Base-by-base conservation (phyloP, 1,140 invertebrate species). In the Drosophila mauritiana region DNA sequence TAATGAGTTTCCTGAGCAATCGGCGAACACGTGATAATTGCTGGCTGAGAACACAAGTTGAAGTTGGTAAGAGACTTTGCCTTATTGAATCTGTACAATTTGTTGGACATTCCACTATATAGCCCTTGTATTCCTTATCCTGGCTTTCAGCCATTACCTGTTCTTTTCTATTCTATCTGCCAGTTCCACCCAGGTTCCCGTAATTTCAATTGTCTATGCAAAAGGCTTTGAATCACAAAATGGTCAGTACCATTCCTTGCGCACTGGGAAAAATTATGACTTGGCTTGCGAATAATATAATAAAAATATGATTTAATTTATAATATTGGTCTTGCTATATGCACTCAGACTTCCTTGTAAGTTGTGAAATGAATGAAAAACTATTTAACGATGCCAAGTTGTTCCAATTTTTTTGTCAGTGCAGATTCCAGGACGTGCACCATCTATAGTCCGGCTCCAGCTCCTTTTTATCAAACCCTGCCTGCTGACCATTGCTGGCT, bases 141-240 rank as follows among this genome's bases (percentile, higher is more conserved):
- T 22, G 4, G 10, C n/a, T n/a, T 27, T 42, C 25, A 27, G 25
- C 34, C 39, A 52, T 39, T 72, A 59, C 67, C 69, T 73, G 54
- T 70, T 37, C 22, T 15, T 12, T 34, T 34, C n/a, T 36, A 13
- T 39, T 51, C n/a, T 36, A 62, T 37, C 54, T 51, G 36, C 36
- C 51, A 40, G 25, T n/a, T 12, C 22, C 48, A 36, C 13, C n/a
- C 48, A 10, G n/a, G 10, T 25, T 7, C 22, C n/a, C 43, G 76
- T 83, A 83, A 88, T 88, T 88, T 89, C 83, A 88, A 88, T 88
- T 88, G 83, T 88, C 75, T 83, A 89, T 88, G 83, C 83, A 88
- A 83, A 82, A 58, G 63, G 75, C 65, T 82, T 86, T 83, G 77
- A 83, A 83, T 86, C 72, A 51, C 75, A 75, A 86, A 86, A 86